Evolutionary conservation across 2,113 vertebrate species (phyloP), one percentile per base, ranked within the genome.

Genomic region (Sarotherodon lohbergeri): DNA sequence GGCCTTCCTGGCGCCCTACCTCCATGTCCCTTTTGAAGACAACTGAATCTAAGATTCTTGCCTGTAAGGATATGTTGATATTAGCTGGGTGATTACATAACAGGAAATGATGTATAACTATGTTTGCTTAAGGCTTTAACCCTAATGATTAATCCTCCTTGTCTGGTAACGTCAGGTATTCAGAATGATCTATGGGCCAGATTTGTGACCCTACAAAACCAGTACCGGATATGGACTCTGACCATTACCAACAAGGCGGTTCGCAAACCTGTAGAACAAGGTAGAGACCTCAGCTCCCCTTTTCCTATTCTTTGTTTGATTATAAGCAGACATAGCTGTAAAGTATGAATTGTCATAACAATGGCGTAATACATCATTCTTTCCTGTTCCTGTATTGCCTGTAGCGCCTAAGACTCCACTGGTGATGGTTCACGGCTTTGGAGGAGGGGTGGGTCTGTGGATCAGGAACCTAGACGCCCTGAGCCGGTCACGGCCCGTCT

Each of bases 381-480:
- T 73, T 81, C 29, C 19, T 61, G 3, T 39, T 39, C 27, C 8
- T 61, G 9, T 22, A 52, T 82, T 34, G 17, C 36, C 17, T 29
- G 9, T 9, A 95, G 95, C 63, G 3, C 8, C 79, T 86, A 97
- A 96, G 87, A 97, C 97, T 3, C 98, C 98, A 0, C 92, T 98
- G 85, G 98, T 98, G 90, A 97, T 98, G 97, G 96, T 98, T 46
- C 98, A 98, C 3, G 98, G 98, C 29, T 98, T 98, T 41, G 98
- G 97, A 63, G 98, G 97, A 4, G 97, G 98, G 0, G 96, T 98
- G 3, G 98, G 98, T 5, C 96, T 98, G 57, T 98, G 98, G 98
- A 96, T 98, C 92, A 96, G 97, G 86, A 98, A 98, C 90, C 91
- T 98, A 89, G 97, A 98, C 36, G 54, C 93, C 0, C 94, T 98